Base-by-base conservation (phyloP, 1,140 invertebrate species). In the Oncopeltus fasciatus region DNA sequence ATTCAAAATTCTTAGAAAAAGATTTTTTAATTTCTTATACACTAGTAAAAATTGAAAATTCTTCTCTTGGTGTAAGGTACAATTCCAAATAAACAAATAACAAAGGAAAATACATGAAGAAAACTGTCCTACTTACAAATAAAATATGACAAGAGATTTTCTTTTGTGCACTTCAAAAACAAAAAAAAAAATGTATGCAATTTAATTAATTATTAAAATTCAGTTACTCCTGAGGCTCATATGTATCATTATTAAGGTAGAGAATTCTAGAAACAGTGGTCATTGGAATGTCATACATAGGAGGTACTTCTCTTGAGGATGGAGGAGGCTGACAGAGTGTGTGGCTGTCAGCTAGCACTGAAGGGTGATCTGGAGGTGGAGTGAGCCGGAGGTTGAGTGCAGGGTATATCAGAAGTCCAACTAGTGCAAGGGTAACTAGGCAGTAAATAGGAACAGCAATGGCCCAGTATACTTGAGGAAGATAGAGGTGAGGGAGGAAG, bases 381-480 rank as follows among this genome's bases (percentile, higher is more conserved):
- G 87, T 90, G 73, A 90, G 79, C 21, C 81, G 77, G 57, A 90
- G 79, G 71, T 88, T 91, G 20, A 90, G 78, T 63, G 85, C 84
- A 14, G 91, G 89, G 74, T 95, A 95, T 66, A 93, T 83, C 51
- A 89, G 73, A 70, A 90, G 84, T 20, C 81, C 86, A 76, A 92
- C 89, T 21, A 89, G 72, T 28, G 82, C 81, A 0, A 90, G 71
- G 1, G 79, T 80, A 8, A 85, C 81, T 60, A 89, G 76, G 47
- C 84, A 75, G 72, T 88, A 85, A 51, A 92, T 80, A 1, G 92
- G 92, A 57, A 93, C 76, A 51, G 88, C 86, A 16, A 92, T 75
- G 4, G 89, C 87, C 86, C 92, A 95, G 71, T 94, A 92, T 69
- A 89, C 88, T 69, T 90, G 84, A 2, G 92, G 87, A 70, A 82